Evolutionary conservation across 2,797 vertebrate genomes (phyloP).

Genomic region (Characodon lateralis): DNA sequence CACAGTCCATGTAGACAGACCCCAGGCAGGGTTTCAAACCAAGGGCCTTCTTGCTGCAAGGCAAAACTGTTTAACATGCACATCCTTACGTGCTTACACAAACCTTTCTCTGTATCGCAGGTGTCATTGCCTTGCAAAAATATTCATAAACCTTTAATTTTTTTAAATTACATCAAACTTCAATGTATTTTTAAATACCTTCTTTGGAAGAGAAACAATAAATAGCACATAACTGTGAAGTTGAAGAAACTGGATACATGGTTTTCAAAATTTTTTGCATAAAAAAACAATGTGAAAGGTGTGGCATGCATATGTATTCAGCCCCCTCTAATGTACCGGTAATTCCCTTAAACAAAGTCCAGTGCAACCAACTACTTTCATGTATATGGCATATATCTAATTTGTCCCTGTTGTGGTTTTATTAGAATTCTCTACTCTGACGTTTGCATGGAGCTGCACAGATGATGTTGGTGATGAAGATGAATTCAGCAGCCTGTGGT

Average conservation of each 20-base stretch:
- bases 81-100: background rate
- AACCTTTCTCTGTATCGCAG: background rate
- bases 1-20: background rate
- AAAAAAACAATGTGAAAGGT: background rate
- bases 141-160: background rate
- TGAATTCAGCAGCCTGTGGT: conserved; percentile 67
- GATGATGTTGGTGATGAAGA: conserved; percentile 36
- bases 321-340: background rate
- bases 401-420: background rate
- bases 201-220: background rate
- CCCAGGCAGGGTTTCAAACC: background rate
- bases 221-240: background rate
- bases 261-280: background rate
- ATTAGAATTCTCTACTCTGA: background rate
- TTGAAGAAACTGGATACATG: background rate
- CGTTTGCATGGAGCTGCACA: conserved; percentile 16
- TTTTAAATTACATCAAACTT: background rate
- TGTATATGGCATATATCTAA: background rate
- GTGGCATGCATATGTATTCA: background rate
- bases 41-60: background rate
- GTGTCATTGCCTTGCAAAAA: background rate
- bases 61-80: background rate
- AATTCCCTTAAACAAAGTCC: background rate
- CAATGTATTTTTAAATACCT: background rate
- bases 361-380: too few relatives aligned